Conservation (phyloP, 2,113 vertebrate species). For the Marcusenius ussheri region DNA sequence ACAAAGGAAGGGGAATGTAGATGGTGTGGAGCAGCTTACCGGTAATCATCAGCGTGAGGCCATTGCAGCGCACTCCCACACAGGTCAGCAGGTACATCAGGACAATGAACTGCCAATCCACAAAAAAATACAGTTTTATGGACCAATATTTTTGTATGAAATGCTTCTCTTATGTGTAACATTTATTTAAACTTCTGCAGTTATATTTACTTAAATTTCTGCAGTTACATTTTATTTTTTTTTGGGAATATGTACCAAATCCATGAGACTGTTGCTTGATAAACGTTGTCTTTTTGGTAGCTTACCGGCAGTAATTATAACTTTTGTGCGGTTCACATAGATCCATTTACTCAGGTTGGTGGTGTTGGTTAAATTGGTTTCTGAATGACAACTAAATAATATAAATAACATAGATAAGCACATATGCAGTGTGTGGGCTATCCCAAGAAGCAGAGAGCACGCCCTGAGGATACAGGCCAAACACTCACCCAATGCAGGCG, state of each 20-base stretch:
- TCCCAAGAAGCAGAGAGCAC: neutral
- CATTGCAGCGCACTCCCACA: slow-evolving; percentile 70
- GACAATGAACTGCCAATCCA: slow-evolving; percentile 61
- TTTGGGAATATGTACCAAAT: neutral
- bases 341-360: neutral
- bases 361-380: neutral
- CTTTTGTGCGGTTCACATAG: neutral
- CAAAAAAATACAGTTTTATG: neutral
- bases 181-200: neutral
- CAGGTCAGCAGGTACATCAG: slow-evolving; percentile 79
- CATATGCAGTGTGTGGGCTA: neutral
- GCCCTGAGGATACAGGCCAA: neutral
- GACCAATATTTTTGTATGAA: neutral
- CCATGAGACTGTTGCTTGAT: neutral
- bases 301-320: neutral
- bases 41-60: slow-evolving; percentile 75
- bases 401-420: neutral
- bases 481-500: neutral
- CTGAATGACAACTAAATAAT: neutral
- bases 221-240: neutral
- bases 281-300: neutral
- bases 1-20: neutral
- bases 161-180: too few relatives aligned
- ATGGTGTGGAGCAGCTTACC: slow-evolving; percentile 54
- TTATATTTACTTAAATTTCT: neutral